These are phyloP conservation scores for Coracias cyanogaster DNA, from an alignment of 2,797 vertebrate species.

Conservation along the genomic window DNA sequence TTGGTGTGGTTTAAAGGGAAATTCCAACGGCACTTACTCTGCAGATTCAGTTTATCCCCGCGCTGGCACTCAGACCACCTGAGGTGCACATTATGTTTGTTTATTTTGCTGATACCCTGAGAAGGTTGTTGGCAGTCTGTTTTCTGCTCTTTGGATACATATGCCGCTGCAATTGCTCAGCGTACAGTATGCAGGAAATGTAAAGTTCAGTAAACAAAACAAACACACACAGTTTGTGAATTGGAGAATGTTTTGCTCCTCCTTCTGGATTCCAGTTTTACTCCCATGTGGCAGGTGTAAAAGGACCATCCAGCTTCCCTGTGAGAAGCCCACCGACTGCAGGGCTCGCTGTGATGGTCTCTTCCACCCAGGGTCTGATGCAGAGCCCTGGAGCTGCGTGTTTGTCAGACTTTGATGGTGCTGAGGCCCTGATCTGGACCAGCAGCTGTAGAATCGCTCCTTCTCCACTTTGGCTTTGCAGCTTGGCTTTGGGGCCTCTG, in stretches of 20 bases:
- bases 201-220: background rate
- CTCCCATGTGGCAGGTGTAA: background rate
- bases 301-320: background rate
- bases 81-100: constrained; percentile 21
- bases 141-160: constrained; percentile 3
- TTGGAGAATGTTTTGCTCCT: background rate
- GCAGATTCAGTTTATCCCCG: background rate
- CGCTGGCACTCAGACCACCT: constrained; percentile 31
- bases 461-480: background rate
- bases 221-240: background rate
- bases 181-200: background rate
- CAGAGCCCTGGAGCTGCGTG: rapidly evolving
- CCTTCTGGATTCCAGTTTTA: background rate
- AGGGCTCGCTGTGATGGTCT: background rate
- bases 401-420: background rate
- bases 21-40: background rate
- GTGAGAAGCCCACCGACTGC: background rate
- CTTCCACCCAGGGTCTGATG: background rate
- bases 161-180: background rate
- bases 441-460: background rate
- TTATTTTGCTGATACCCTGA: constrained; percentile 36
- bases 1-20: constrained; percentile 25
- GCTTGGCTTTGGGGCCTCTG: background rate
- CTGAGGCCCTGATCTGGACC: rapidly evolving
- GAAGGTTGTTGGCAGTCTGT: constrained; percentile 46